phyloP scores from a whole-genome alignment of 2,797 vertebrate species.

The Xenopus petersii region DNA sequence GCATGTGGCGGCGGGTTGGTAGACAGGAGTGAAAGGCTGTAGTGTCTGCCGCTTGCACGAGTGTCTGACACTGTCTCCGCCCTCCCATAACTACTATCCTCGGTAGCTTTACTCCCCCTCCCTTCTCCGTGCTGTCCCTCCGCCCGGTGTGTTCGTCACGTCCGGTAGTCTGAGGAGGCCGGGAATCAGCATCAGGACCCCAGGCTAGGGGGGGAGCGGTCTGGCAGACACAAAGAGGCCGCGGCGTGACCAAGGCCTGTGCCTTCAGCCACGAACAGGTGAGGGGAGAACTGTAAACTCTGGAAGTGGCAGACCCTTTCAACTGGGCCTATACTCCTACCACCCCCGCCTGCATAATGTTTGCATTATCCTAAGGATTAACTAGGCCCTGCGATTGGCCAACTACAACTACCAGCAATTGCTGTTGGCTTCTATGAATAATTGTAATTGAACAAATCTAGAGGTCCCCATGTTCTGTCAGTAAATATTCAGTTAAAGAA shows the following conservation, averaged over 20 bases:
- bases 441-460: too few species aligned
- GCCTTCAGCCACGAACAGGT: conserved; percentile 21
- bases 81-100: neutral
- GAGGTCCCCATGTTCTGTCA: too few species aligned
- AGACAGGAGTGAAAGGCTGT: conserved; percentile 7
- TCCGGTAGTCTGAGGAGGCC: conserved; percentile 40
- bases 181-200: conserved; percentile 4
- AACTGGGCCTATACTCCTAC: neutral
- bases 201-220: neutral
- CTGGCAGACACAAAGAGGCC: conserved; percentile 30
- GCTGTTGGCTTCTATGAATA: too few species aligned
- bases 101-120: neutral
- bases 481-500: too few species aligned
- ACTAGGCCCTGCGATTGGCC: too few species aligned
- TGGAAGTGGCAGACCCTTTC: neutral
- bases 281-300: neutral
- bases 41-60: conserved; percentile 4
- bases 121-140: conserved; percentile 18
- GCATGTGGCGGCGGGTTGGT: conserved; percentile 30
- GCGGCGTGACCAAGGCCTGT: conserved; percentile 24
- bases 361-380: too few species aligned
- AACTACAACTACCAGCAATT: too few species aligned
- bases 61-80: conserved; percentile 8
- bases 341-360: too few species aligned
- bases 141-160: conserved; percentile 38